phyloP scores from a whole-genome alignment of 2,888 invertebrate species.

The Sinohyriopsis cumingii region DNA sequence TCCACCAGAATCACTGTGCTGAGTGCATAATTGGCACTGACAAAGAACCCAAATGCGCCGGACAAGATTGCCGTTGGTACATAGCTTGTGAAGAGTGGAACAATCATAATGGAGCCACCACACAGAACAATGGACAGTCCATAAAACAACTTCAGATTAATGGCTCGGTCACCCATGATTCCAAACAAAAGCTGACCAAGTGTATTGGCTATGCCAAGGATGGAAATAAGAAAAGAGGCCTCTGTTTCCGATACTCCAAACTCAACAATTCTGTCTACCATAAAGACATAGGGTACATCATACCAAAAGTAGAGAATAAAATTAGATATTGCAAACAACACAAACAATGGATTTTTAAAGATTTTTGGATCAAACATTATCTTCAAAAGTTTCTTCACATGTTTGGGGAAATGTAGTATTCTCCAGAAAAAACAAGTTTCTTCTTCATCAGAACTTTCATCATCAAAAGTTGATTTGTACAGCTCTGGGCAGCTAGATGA shows the following conservation, averaged over 20 bases:
- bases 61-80: constrained; percentile 47
- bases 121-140: constrained; percentile 80
- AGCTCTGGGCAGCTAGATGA: constrained; percentile 94
- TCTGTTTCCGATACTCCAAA: constrained; percentile 73
- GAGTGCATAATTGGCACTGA: constrained; percentile 92
- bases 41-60: constrained; percentile 85
- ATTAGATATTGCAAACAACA: constrained; percentile 84
- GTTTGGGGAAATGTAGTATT: constrained; percentile 43
- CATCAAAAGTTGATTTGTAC: constrained; percentile 41
- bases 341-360: constrained; percentile 59
- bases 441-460: constrained; percentile 46
- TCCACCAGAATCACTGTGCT: constrained; percentile 89
- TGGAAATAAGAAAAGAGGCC: constrained; percentile 83
- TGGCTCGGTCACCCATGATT: constrained; percentile 88
- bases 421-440: constrained; percentile 24
- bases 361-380: constrained; percentile 64
- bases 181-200: constrained; percentile 84
- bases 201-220: constrained; percentile 85
- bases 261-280: constrained; percentile 84
- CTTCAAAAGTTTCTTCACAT: constrained; percentile 53
- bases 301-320: constrained; percentile 90
- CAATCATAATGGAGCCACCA: constrained; percentile 67
- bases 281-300: constrained; percentile 95
- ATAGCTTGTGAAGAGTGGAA: constrained; percentile 59
- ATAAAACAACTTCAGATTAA: constrained; percentile 88